These are phyloP conservation scores for Lissonota sp. DNA, from an alignment of 2,888 invertebrate genomes.

Conservation along the genomic window DNA sequence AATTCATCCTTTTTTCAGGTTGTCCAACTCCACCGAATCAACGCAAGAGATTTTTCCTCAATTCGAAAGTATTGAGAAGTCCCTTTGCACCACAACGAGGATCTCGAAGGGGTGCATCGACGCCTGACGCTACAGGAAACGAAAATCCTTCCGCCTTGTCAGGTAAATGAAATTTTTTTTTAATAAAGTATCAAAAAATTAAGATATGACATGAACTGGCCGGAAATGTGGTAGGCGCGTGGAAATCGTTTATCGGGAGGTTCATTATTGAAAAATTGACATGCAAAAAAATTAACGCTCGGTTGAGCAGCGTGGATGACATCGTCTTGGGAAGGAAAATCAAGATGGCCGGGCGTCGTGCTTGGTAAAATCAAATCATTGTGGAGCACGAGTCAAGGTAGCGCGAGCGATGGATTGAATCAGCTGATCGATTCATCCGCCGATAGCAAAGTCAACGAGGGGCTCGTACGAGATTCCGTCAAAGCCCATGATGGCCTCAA, in stretches of 20 bases:
- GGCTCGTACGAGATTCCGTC: constrained; percentile 47
- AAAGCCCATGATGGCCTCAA: constrained; percentile 61
- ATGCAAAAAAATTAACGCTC: constrained; percentile 43
- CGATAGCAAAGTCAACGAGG: constrained; percentile 87
- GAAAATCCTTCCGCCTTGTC: constrained; percentile 89
- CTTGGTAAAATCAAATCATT: constrained; percentile 95
- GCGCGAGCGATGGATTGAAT: constrained; percentile 91
- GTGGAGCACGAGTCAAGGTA: constrained; percentile 92
- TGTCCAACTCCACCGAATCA: constrained; percentile 93
- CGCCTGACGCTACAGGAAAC: constrained; percentile 82
- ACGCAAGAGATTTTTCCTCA: constrained; percentile 92
- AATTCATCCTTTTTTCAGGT: constrained; percentile 73
- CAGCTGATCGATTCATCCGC: constrained; percentile 86
- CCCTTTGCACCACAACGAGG: constrained; percentile 87
- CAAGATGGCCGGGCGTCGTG: constrained; percentile 91
- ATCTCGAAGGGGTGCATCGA: constrained; percentile 74
- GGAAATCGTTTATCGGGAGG: constrained; percentile 33
- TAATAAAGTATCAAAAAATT: constrained; percentile 1
- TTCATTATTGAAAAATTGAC: constrained; percentile 19
- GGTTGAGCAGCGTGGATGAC: constrained; percentile 82
- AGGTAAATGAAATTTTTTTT: constrained; percentile 85
- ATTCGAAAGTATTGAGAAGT: constrained; percentile 91
- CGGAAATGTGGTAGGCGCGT: background rate
- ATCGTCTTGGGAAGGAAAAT: constrained; percentile 84
- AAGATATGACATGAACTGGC: background rate